phyloP scores from a whole-genome alignment of 2,797 vertebrate genomes.

The Otolemur crassicaudatus region DNA sequence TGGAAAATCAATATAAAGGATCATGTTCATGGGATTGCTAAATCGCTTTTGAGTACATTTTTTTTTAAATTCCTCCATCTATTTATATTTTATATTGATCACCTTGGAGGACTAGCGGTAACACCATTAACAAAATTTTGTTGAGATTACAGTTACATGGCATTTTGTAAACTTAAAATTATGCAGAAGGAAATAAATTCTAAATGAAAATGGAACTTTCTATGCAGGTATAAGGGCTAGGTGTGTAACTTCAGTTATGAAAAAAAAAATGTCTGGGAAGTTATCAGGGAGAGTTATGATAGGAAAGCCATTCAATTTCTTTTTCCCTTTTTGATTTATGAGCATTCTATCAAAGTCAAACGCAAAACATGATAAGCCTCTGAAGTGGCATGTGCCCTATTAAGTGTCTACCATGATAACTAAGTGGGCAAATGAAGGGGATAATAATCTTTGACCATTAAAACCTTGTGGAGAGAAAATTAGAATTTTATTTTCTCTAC shows the following conservation, averaged over 20 bases:
- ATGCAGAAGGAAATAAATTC: not conserved
- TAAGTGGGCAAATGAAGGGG: not conserved
- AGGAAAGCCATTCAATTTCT: not conserved
- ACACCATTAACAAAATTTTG: constrained; percentile 36
- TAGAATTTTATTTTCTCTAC: not conserved
- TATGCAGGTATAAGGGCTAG: not conserved
- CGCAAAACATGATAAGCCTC: constrained; percentile 40
- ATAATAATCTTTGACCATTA: constrained; percentile 48
- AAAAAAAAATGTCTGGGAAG: constrained; percentile 21
- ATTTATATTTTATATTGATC: constrained; percentile 36
- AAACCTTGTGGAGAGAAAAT: not conserved
- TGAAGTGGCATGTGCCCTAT: not conserved
- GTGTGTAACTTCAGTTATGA: constrained; percentile 16
- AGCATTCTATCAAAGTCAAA: constrained; percentile 50
- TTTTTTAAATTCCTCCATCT: not conserved
- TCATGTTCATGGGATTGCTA: not conserved
- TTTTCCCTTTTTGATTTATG: constrained; percentile 12
- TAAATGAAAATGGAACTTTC: constrained; percentile 60
- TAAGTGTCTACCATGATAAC: not conserved
- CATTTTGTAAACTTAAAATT: constrained; percentile 54
- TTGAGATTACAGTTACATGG: constrained; percentile 1
- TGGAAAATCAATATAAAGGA: not conserved
- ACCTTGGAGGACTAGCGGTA: constrained; percentile 18
- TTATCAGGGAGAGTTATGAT: constrained; percentile 25
- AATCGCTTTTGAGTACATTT: constrained; percentile 39